phyloP scores from a whole-genome alignment of 2,888 invertebrate species.

The Tinea semifulvella region DNA sequence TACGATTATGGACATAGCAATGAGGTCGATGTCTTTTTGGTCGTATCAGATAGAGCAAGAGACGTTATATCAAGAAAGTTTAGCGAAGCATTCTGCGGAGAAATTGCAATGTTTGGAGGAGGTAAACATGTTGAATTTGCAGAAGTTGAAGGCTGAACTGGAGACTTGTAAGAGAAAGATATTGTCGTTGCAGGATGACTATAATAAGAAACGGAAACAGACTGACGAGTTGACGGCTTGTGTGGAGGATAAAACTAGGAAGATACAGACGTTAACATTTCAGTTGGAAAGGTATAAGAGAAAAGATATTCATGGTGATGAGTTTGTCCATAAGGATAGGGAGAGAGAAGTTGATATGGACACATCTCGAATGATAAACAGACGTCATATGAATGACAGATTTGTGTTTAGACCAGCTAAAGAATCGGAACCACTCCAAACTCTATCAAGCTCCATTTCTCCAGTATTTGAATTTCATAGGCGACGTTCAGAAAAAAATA shows the following conservation, averaged over 20 bases:
- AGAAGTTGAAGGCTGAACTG: conserved; percentile 56
- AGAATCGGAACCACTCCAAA: conserved; percentile 25
- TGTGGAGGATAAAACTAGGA: conserved; percentile 52
- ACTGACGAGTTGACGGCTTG: conserved; percentile 49
- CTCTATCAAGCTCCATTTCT: conserved; percentile 35
- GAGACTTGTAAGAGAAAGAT: conserved; percentile 57
- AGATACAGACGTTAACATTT: conserved; percentile 55
- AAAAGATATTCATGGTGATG: conserved; percentile 38
- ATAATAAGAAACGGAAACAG: conserved; percentile 51
- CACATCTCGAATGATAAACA: conserved; percentile 48
- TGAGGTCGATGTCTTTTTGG: conserved; percentile 65
- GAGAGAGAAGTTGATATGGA: conserved; percentile 40
- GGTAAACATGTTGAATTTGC: conserved; percentile 46
- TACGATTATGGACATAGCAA: conserved; percentile 62
- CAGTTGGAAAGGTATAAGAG: conserved; percentile 51
- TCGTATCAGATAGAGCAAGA: conserved; percentile 63
- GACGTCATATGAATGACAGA: conserved; percentile 36
- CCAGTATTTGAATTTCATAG: conserved; percentile 54
- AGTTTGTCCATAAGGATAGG: conserved; percentile 29
- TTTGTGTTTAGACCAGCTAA: conserved; percentile 51
- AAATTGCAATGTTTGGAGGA: conserved; percentile 56
- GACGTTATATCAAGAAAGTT: conserved; percentile 54
- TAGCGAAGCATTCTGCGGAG: conserved; percentile 54
- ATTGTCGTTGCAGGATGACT: conserved; percentile 45
- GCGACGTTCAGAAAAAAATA: conserved; percentile 29